Evolutionary conservation across 1,140 invertebrate genomes (phyloP), one percentile per base, ranked within the genome.

Genomic region (Gryon sp.): DNA sequence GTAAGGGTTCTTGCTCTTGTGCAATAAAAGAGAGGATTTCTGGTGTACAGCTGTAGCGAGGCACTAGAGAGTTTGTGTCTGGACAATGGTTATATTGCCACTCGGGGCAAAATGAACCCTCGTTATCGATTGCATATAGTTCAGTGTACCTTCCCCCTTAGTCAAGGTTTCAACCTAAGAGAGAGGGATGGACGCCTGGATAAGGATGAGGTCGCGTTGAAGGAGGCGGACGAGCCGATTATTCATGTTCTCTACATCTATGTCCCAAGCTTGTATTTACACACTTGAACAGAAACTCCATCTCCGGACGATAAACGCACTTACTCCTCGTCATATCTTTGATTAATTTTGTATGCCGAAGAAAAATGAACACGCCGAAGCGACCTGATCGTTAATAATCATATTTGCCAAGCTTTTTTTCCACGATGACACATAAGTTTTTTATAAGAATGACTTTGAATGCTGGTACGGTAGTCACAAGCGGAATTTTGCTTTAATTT

Each of bases 1-100:
- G 40, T 34, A 62, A 65, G 62, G 75, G 74, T 66, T 70, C 63
- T 9, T 26, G 68, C 68, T n/a, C n/a, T n/a, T n/a, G n/a, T n/a
- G n/a, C 65, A 80, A 76, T 80, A 74, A 80, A 77, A 80, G 78
- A 80, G 74, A n/a, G n/a, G n/a, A 70, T 74, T 52, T 62, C 34
- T 52, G 53, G 22, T 46, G 45, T 65, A 76, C 74, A 73, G 68
- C 78, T 73, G 78, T 76, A 70, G 69, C 69, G 63, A 50, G n/a
- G 43, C 57, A 62, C 72, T 68, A 36, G 68, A 76, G 63, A n/a
- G n/a, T n/a, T 43, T 53, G 72, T 36, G 50, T 40, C 65, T 77
- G 78, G 78, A 80, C 78, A 80, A 80, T 80, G 78, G 41, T 77
- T 80, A 77, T 80, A 80, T 77, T 80, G 78, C 78, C 78, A 80